A percentile compares a stretch with the other conserved stretches of the same genome.
Evolutionary conservation across 2,113 vertebrate genomes (phyloP).

Genomic region (Eudyptes chrysolophus): DNA sequence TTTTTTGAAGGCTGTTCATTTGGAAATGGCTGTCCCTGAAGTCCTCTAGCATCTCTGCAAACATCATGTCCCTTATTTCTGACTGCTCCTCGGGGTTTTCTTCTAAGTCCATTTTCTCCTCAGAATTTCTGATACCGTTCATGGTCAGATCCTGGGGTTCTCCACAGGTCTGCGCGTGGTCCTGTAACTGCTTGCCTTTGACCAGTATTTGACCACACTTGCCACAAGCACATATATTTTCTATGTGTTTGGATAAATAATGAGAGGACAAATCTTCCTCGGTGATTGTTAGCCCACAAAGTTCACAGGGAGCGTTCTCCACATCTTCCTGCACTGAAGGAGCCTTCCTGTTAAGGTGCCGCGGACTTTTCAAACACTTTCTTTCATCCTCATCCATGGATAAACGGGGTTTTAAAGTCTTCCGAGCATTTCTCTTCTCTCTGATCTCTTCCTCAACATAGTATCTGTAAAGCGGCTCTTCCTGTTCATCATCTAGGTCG

Average conservation of each 20-base stretch:
- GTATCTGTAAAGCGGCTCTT: slow-evolving; percentile 78
- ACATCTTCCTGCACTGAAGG: slow-evolving; percentile 67
- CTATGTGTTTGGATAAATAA: slow-evolving; percentile 95
- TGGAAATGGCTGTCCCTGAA: slow-evolving; percentile 77
- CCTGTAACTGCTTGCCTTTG: slow-evolving; percentile 94
- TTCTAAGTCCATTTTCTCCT: slow-evolving; percentile 88
- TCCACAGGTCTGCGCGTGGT: slow-evolving; percentile 92
- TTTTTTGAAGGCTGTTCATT: slow-evolving; percentile 75
- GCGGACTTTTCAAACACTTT: slow-evolving; percentile 63
- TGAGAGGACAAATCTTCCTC: slow-evolving; percentile 92
- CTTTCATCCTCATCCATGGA: slow-evolving; percentile 69
- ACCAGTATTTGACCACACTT: slow-evolving; percentile 95
- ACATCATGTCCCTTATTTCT: slow-evolving; percentile 86
- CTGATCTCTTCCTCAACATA: slow-evolving; percentile 75
- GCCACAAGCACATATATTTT: slow-evolving; percentile 95
- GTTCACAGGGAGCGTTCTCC: slow-evolving; percentile 83
- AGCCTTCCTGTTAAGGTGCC: slow-evolving; percentile 65
- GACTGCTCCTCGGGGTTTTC: slow-evolving; percentile 85
- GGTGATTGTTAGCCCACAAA: slow-evolving; percentile 86
- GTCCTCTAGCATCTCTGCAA: slow-evolving; percentile 82
- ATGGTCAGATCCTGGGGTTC: slow-evolving; percentile 84
- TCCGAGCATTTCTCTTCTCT: slow-evolving; percentile 75
- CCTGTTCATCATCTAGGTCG: slow-evolving; percentile 78
- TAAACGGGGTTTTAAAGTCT: slow-evolving; percentile 74
- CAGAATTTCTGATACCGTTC: slow-evolving; percentile 69